phyloP scores from a whole-genome alignment of 2,113 vertebrate genomes.

The Hiodon alosoides region DNA sequence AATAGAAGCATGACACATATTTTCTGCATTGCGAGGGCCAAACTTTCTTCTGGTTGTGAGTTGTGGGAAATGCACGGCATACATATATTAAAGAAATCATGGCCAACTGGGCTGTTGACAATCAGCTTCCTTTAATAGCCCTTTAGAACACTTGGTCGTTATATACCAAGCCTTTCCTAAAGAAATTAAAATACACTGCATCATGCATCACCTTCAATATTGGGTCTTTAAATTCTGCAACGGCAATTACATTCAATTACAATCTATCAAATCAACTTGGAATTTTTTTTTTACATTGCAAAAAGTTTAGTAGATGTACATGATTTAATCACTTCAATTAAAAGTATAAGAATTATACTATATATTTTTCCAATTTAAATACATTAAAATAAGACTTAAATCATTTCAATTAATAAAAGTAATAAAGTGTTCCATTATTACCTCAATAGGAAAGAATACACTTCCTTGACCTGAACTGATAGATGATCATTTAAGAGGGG shows the following conservation, averaged over 20 bases:
- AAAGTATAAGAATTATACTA: neutral
- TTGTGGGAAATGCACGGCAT: neutral
- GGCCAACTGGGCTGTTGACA: slow-evolving; percentile 1
- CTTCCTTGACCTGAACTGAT: neutral
- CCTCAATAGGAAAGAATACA: neutral
- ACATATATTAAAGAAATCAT: slow-evolving; percentile 1
- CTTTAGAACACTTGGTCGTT: neutral
- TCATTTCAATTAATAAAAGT: too few species aligned
- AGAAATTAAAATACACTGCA: neutral
- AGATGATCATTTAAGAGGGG: neutral
- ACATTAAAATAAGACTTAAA: too few species aligned
- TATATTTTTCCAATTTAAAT: too few species aligned
- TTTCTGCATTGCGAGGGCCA: neutral
- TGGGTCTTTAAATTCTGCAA: neutral
- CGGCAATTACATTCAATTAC: neutral
- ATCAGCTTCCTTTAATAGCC: neutral
- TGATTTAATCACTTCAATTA: neutral
- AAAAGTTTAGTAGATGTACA: neutral
- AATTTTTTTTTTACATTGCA: neutral
- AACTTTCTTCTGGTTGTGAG: too few species aligned
- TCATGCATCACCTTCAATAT: neutral
- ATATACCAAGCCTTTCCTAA: slow-evolving; percentile 13
- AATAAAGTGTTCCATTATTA: neutral
- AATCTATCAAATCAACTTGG: neutral
- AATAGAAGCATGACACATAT: neutral